These are phyloP conservation scores for Otus sunia DNA, from an alignment of 2,113 vertebrate genomes.

Conservation along the genomic window DNA sequence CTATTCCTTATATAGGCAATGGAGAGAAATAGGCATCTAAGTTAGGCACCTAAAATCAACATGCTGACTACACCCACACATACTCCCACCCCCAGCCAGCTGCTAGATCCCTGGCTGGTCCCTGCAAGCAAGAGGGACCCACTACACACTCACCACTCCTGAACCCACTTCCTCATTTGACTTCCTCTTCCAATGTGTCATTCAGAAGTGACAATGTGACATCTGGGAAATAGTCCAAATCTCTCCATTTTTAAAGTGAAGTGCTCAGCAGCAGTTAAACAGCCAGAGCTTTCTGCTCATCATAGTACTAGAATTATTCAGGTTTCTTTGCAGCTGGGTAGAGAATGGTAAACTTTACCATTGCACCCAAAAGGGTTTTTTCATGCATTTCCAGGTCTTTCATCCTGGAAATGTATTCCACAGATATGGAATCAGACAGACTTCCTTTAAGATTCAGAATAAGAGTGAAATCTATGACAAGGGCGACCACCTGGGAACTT, in stretches of 20 bases:
- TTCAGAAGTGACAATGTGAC: conserved; percentile 44
- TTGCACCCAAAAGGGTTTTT: neutral
- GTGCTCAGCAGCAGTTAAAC: neutral
- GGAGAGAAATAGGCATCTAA: conserved; percentile 20
- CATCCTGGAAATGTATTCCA: neutral
- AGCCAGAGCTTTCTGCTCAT: conserved; percentile 3
- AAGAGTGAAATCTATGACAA: neutral
- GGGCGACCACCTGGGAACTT: neutral
- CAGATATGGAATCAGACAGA: neutral
- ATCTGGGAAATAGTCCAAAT: conserved; percentile 46
- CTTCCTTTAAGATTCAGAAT: neutral
- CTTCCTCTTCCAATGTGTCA: conserved; percentile 58
- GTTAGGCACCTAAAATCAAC: conserved; percentile 30
- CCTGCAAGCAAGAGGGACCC: neutral
- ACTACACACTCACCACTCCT: neutral
- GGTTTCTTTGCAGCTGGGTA: neutral
- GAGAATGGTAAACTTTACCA: neutral
- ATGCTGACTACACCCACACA: neutral
- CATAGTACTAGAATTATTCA: neutral
- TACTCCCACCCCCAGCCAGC: conserved; percentile 36
- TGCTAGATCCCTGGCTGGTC: conserved; percentile 13
- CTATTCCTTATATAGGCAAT: conserved; percentile 51
- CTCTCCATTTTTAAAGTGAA: neutral
- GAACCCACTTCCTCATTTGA: neutral
- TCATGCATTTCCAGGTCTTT: neutral